phyloP scores from a whole-genome alignment of 2,113 vertebrate species.

The Vulpes vulpes region DNA sequence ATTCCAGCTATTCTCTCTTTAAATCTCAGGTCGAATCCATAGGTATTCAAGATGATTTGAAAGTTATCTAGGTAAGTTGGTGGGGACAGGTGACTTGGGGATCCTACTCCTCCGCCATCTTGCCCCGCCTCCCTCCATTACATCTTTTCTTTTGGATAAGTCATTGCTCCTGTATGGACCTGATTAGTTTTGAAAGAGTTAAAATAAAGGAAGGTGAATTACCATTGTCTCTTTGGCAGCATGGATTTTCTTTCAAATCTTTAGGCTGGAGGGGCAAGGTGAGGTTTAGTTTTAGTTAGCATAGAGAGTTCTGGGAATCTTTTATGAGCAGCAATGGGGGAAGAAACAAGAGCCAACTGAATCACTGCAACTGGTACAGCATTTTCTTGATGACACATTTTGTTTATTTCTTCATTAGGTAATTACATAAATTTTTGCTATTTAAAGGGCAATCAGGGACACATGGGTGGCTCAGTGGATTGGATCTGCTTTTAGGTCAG shows the following conservation, averaged over 20 bases:
- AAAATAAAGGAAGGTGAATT: neutral
- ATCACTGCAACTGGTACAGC: neutral
- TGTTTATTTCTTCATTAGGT: neutral
- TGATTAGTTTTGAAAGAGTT: slow-evolving; percentile 48
- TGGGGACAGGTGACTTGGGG: no score
- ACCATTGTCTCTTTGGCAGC: neutral
- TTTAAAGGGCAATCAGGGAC: neutral
- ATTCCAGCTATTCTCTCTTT: no score
- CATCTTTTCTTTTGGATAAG: neutral
- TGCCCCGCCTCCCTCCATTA: no score
- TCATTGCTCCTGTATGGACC: neutral
- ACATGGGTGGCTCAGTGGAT: no score
- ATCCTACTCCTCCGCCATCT: no score
- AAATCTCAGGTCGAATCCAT: no score
- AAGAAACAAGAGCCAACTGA: neutral
- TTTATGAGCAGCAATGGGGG: neutral
- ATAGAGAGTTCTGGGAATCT: neutral
- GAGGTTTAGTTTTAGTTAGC: neutral
- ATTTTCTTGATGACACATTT: neutral
- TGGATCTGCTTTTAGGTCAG: no score
- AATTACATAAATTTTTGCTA: neutral
- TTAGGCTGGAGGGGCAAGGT: neutral
- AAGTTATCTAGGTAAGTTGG: no score
- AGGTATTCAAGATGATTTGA: no score
- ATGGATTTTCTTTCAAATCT: slow-evolving; percentile 18